Conservation (phyloP, 2,888 invertebrate genomes). For the Amorpha juglandis region DNA sequence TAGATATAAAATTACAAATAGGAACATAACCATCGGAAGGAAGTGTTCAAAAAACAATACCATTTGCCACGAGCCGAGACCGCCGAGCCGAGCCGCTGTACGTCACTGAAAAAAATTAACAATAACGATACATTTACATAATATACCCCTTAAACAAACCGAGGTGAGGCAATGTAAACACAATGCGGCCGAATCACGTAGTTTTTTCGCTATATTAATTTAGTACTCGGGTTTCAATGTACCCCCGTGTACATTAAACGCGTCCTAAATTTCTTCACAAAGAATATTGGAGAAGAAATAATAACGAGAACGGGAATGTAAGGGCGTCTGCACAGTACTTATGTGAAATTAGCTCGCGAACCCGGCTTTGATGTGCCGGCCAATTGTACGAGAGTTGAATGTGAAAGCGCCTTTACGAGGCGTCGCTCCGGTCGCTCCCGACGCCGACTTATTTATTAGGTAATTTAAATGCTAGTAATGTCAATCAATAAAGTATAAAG, state of each 20-base stretch:
- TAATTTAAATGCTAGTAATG: slow-evolving; percentile 45
- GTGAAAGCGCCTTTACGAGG: slow-evolving; percentile 74
- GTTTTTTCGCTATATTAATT: slow-evolving; percentile 79
- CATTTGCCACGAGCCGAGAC: slow-evolving; percentile 76
- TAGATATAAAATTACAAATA: slow-evolving; percentile 32
- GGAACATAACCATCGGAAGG: slow-evolving; percentile 51
- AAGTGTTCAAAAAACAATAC: slow-evolving; percentile 53
- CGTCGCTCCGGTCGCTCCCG: slow-evolving; percentile 53
- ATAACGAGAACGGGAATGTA: slow-evolving; percentile 64
- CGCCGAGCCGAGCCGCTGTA: slow-evolving; percentile 39
- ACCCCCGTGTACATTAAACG: slow-evolving; percentile 65
- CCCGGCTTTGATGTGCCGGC: slow-evolving; percentile 76
- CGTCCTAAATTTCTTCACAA: slow-evolving; percentile 73
- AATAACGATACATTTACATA: slow-evolving; percentile 78
- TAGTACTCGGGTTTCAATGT: slow-evolving; percentile 76
- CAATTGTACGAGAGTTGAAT: slow-evolving; percentile 71
- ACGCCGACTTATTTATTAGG: slow-evolving; percentile 46
- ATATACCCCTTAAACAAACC: slow-evolving; percentile 76
- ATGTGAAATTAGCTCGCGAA: slow-evolving; percentile 80
- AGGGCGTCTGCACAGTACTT: slow-evolving; percentile 78
- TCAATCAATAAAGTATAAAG: slow-evolving; percentile 37
- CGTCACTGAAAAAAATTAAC: slow-evolving; percentile 70
- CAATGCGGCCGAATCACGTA: slow-evolving; percentile 71
- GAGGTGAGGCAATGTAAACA: slow-evolving; percentile 70
- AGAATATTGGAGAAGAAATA: slow-evolving; percentile 74